Percentiles rank a stretch among this genome's conserved stretches.
Conservation (phyloP, 2,797 vertebrate genomes). For the Anniella stebbinsi region DNA sequence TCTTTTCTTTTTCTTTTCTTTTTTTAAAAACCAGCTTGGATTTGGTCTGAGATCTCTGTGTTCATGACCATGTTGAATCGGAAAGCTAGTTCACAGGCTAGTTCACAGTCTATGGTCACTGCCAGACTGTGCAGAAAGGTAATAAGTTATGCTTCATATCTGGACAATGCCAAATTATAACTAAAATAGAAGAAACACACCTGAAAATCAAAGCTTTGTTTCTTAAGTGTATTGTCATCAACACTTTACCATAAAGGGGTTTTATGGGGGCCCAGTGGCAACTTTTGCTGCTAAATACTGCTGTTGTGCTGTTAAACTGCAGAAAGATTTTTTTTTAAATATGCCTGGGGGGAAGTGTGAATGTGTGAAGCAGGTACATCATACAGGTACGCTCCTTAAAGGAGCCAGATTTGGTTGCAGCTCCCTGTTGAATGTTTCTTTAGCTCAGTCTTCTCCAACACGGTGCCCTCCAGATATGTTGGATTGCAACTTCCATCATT, state of each 20-base stretch:
- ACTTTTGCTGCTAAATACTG: conserved; percentile 60
- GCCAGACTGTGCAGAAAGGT: background rate
- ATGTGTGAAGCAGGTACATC: background rate
- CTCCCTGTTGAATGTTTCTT: background rate
- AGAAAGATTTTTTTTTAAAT: conserved; percentile 22
- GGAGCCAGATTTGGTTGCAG: background rate
- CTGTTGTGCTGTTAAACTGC: conserved; percentile 42
- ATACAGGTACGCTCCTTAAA: background rate
- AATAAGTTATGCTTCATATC: background rate
- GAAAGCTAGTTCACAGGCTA: background rate
- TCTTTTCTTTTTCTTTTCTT: too few relatives aligned
- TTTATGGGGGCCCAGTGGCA: conserved; percentile 38
- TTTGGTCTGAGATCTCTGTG: background rate
- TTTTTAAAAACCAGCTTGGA: too few relatives aligned
- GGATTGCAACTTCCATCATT: too few relatives aligned
- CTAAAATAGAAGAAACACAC: conserved; percentile 12
- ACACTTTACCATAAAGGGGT: conserved; percentile 38
- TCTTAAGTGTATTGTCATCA: conserved; percentile 53
- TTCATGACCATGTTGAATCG: background rate
- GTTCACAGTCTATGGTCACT: background rate
- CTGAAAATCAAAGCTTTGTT: conserved; percentile 40
- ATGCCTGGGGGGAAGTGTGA: rapidly evolving
- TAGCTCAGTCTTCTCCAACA: background rate
- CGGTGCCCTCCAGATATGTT: too few relatives aligned
- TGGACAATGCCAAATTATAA: background rate